Conservation (phyloP, 2,888 invertebrate genomes). For the Synergus japonicus region DNA sequence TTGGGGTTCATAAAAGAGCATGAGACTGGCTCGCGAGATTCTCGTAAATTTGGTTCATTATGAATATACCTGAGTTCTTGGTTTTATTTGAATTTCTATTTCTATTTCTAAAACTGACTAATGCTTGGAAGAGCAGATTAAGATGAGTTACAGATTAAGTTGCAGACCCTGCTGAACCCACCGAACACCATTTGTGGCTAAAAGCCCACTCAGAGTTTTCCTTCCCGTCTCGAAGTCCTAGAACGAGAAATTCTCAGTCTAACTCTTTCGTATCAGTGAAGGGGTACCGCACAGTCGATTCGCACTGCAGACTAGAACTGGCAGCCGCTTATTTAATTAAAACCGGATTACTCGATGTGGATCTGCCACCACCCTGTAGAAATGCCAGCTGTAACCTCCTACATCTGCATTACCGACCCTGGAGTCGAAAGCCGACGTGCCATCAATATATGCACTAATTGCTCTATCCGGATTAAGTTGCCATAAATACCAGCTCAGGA, state of each 20-base stretch:
- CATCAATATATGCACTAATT: constrained; percentile 68
- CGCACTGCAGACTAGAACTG: constrained; percentile 18
- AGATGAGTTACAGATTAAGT: constrained; percentile 19
- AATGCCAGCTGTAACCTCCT: constrained; percentile 32
- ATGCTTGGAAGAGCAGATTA: not conserved
- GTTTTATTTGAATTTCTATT: not conserved
- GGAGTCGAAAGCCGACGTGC: constrained; percentile 41
- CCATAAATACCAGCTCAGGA: constrained; percentile 48
- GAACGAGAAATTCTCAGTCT: constrained; percentile 23
- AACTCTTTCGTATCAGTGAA: constrained; percentile 25
- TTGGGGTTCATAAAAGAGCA: constrained; percentile 22
- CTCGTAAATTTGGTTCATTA: constrained; percentile 9
- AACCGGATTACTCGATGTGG: constrained; percentile 69
- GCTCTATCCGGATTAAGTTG: constrained; percentile 67
- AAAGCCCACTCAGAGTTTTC: constrained; percentile 21
- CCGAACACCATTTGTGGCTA: constrained; percentile 30
- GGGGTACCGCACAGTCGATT: constrained; percentile 19
- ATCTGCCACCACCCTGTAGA: constrained; percentile 40
- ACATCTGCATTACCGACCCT: constrained; percentile 43
- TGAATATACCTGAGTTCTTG: not conserved
- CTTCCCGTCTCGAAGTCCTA: not conserved
- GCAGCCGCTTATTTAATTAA: constrained; percentile 73
- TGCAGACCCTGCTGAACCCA: not conserved
- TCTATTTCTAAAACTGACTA: no score
- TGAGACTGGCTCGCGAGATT: constrained; percentile 19